A percentile compares a stretch with the other conserved stretches of the same genome.
Conservation (phyloP, 2,888 invertebrate species). For the Cryptus viduatorius region DNA sequence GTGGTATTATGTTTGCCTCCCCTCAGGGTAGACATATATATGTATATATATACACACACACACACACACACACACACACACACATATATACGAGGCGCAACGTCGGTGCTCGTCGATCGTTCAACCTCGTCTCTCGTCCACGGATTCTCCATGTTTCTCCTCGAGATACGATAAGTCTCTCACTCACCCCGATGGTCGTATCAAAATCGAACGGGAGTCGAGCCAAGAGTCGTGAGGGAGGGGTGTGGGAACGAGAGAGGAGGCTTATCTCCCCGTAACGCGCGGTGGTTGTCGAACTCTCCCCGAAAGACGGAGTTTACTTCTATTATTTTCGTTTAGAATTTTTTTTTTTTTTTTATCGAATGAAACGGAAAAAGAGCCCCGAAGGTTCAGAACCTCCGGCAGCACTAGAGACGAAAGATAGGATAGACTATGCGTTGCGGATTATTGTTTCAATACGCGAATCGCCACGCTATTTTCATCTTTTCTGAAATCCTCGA, state of each 20-base stretch:
- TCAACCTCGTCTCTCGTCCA: conserved; percentile 68
- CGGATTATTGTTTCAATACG: conserved; percentile 58
- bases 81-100: neutral
- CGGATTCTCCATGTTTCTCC: conserved; percentile 66
- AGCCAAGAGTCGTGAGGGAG: conserved; percentile 59
- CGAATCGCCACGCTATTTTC: conserved; percentile 62
- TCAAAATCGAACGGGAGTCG: conserved; percentile 69
- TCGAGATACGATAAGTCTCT: conserved; percentile 61
- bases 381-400: conserved; percentile 1
- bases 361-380: neutral
- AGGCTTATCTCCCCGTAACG: conserved; percentile 58
- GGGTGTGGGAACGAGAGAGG: conserved; percentile 45
- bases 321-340: neutral
- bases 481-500: conserved; percentile 64
- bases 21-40: neutral
- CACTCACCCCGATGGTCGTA: conserved; percentile 56
- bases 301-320: neutral
- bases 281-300: conserved; percentile 39
- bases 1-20: conserved; percentile 60
- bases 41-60: too few relatives aligned
- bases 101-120: conserved; percentile 67
- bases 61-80: too few relatives aligned
- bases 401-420: neutral
- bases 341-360: too few relatives aligned
- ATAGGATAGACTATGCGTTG: neutral